phyloP scores from a whole-genome alignment of 2,888 invertebrate species.

The Masnerella sp. region DNA sequence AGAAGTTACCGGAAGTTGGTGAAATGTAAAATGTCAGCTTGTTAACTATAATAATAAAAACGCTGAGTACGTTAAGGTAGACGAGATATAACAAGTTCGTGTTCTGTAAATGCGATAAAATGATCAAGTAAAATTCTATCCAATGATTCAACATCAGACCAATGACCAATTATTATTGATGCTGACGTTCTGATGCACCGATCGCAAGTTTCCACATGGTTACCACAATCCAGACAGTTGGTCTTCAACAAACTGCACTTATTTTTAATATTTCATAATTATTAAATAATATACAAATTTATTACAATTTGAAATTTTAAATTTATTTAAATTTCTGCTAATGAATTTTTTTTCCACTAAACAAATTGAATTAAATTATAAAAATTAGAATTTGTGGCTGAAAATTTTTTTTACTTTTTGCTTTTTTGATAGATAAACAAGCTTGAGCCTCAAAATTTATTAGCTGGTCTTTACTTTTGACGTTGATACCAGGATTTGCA shows the following conservation, averaged over 20 bases:
- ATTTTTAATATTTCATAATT: conserved; percentile 7
- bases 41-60: neutral
- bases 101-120: neutral
- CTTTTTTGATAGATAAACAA: neutral
- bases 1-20: too few species aligned
- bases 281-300: neutral
- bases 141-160: conserved; percentile 5
- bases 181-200: neutral
- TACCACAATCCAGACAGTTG: neutral
- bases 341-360: neutral
- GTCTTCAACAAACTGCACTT: conserved; percentile 1
- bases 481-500: conserved; percentile 4
- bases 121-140: neutral
- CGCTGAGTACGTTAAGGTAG: too few species aligned
- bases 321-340: too few species aligned
- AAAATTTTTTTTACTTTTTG: neutral
- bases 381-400: neutral
- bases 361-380: neutral
- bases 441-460: neutral
- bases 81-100: neutral
- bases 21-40: neutral
- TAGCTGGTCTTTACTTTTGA: neutral
- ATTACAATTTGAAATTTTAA: too few species aligned
- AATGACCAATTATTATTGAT: conserved; percentile 7
- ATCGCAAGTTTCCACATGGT: conserved; percentile 5